phyloP scores from a whole-genome alignment of 2,888 invertebrate genomes.

The Unio delphinus region DNA sequence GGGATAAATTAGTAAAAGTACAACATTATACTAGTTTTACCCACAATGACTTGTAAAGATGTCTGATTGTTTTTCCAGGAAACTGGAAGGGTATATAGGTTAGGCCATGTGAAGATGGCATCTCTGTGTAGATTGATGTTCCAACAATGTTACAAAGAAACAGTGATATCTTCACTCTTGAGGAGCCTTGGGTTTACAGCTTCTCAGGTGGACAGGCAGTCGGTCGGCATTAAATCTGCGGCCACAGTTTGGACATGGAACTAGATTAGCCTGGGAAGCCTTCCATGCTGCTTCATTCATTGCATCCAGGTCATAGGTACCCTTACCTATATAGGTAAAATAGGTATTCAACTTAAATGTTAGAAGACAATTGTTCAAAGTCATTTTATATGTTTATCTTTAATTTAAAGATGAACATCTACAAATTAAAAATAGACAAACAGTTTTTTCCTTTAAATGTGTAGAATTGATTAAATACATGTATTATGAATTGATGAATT shows the following conservation, averaged over 20 bases:
- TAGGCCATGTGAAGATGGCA: too few relatives aligned
- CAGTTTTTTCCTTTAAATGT: too few relatives aligned
- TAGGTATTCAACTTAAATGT: not conserved
- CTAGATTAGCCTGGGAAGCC: constrained; percentile 75
- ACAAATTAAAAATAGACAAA: too few relatives aligned
- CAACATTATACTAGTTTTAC: too few relatives aligned
- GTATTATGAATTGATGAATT: too few relatives aligned
- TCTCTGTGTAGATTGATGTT: too few relatives aligned
- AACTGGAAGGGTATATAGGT: too few relatives aligned
- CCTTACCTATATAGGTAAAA: constrained; percentile 37
- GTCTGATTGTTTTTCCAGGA: too few relatives aligned
- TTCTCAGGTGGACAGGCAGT: constrained; percentile 77
- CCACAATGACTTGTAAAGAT: too few relatives aligned
- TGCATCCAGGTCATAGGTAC: constrained; percentile 71
- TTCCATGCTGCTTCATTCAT: constrained; percentile 76
- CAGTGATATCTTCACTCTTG: constrained; percentile 1
- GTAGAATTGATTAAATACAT: too few relatives aligned
- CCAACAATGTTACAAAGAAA: too few relatives aligned
- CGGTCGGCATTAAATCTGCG: constrained; percentile 81
- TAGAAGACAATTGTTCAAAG: not conserved
- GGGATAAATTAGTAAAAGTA: too few relatives aligned
- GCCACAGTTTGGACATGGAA: constrained; percentile 78
- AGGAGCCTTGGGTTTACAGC: constrained; percentile 73
- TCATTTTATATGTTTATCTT: not conserved
- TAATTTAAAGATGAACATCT: not conserved